A percentile compares a stretch with the other conserved stretches of the same genome.
These are phyloP conservation scores for Jacana jacana DNA, from an alignment of 2,113 vertebrate species.

Conservation along the genomic window DNA sequence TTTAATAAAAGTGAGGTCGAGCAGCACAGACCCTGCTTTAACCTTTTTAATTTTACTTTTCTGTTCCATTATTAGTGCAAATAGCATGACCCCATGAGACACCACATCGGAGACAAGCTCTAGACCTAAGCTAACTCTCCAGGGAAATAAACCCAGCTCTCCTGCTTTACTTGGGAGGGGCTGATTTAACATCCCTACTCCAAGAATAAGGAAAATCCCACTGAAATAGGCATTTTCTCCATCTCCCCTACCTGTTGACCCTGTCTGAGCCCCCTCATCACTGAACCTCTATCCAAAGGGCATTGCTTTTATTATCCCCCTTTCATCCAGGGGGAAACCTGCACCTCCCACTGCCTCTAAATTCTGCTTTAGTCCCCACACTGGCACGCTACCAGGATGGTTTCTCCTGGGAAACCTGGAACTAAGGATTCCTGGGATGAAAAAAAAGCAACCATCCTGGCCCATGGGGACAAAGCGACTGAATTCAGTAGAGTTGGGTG, in stretches of 20 bases:
- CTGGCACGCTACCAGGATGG: fast-evolving
- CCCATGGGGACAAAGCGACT: background rate
- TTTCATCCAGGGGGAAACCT: background rate
- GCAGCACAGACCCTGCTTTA: background rate
- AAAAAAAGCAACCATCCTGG: background rate
- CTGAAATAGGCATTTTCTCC: background rate
- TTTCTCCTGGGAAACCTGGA: background rate
- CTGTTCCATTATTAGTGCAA: slow-evolving; percentile 33
- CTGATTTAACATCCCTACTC: background rate
- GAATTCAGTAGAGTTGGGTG: background rate
- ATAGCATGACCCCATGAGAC: background rate
- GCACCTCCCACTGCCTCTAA: background rate
- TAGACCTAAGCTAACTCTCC: background rate
- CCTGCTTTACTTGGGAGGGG: background rate
- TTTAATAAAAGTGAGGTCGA: background rate
- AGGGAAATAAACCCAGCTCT: slow-evolving; percentile 30
- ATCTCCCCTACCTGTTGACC: background rate
- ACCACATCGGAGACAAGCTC: background rate
- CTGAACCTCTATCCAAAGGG: background rate
- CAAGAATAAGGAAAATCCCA: background rate
- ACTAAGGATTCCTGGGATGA: background rate
- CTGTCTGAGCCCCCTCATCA: background rate
- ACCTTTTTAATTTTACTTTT: slow-evolving; percentile 1
- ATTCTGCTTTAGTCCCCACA: fast-evolving
- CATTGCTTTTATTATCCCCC: background rate